Evolutionary conservation across 2,113 vertebrate species (phyloP).

Genomic region (Apeltes quadracus): DNA sequence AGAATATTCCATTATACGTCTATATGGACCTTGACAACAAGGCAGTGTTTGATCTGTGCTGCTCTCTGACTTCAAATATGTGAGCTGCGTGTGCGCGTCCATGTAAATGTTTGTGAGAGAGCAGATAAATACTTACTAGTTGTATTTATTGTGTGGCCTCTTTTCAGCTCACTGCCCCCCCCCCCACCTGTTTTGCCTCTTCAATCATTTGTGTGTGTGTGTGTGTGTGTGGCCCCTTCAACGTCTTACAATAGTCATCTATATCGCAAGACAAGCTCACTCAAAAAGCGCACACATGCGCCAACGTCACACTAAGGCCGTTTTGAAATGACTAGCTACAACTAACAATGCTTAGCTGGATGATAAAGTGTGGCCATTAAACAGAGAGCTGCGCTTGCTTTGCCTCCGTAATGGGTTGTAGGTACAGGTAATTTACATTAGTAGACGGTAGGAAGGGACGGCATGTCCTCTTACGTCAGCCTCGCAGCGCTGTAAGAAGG

Average conservation of each 20-base stretch:
- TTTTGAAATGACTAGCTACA: conserved; percentile 63
- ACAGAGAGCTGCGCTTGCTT: conserved; percentile 54
- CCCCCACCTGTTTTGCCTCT: conserved; percentile 30
- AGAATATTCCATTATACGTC: conserved; percentile 38
- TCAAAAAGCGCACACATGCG: neutral
- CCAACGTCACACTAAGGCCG: conserved; percentile 51
- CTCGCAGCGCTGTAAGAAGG: conserved; percentile 50
- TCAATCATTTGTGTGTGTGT: conserved; percentile 53
- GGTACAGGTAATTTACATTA: conserved; percentile 70
- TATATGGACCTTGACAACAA: conserved; percentile 52
- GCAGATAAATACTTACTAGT: conserved; percentile 19
- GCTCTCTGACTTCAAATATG: conserved; percentile 36
- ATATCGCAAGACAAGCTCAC: conserved; percentile 17
- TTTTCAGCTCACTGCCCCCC: neutral
- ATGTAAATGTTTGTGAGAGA: conserved; percentile 22
- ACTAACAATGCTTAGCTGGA: conserved; percentile 59
- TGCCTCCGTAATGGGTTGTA: conserved; percentile 61
- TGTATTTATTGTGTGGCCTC: conserved; percentile 22
- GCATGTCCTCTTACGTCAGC: conserved; percentile 38
- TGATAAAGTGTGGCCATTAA: conserved; percentile 60
- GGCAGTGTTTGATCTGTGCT: conserved; percentile 38
- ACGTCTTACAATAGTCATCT: conserved; percentile 31
- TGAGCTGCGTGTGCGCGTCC: neutral
- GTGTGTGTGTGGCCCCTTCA: neutral
- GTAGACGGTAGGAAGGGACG: conserved; percentile 26